Percentiles rank a stretch among this genome's conserved stretches.
Conservation (phyloP, 2,888 invertebrate species). For the Melolontha melolontha region DNA sequence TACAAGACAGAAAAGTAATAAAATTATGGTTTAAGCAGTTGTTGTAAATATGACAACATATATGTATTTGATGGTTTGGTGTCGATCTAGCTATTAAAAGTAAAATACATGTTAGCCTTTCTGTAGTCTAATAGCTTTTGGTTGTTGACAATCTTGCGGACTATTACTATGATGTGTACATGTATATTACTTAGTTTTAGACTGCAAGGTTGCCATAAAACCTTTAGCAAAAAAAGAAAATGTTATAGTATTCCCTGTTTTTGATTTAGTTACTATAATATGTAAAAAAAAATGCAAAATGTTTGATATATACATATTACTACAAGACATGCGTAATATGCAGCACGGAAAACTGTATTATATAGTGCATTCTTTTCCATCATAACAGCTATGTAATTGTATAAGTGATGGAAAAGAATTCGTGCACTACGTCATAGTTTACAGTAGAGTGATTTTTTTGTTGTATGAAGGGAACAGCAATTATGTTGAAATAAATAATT, state of each 20-base stretch:
- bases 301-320: conserved; percentile 39
- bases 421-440: conserved; percentile 31
- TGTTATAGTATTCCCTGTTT: conserved; percentile 52
- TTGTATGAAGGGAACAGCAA: conserved; percentile 73
- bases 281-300: conserved; percentile 31
- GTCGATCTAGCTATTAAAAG: conserved; percentile 49
- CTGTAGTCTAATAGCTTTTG: conserved; percentile 50
- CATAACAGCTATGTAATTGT: conserved; percentile 14
- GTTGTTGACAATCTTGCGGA: conserved; percentile 46
- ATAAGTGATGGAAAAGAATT: conserved; percentile 23
- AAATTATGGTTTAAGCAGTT: conserved; percentile 32
- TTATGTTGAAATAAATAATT: conserved; percentile 74
- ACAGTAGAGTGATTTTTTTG: conserved; percentile 52
- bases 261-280: conserved; percentile 50
- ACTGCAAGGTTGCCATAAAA: conserved; percentile 45
- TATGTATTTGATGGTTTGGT: conserved; percentile 51
- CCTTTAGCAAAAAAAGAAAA: conserved; percentile 53
- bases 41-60: conserved; percentile 45
- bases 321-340: conserved; percentile 41
- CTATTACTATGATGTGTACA: conserved; percentile 15
- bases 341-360: conserved; percentile 40
- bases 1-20: not conserved
- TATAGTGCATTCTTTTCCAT: conserved; percentile 44
- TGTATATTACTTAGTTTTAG: conserved; percentile 24
- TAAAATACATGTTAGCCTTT: conserved; percentile 52